Evolutionary conservation across 1,140 invertebrate species (phyloP).

Genomic region (Ostrea edulis): DNA sequence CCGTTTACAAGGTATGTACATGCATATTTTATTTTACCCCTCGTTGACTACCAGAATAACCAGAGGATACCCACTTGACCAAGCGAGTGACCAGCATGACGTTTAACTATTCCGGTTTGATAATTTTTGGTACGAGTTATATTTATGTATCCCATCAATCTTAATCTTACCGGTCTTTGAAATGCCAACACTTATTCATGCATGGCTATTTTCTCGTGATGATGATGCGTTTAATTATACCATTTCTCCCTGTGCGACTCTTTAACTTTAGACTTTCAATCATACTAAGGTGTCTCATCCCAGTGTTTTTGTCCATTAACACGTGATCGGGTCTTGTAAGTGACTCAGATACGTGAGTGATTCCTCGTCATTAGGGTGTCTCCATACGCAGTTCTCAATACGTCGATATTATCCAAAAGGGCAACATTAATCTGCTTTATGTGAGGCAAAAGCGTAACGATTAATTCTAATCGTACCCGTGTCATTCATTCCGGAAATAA

Average conservation of each 20-base stretch:
- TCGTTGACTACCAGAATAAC: no score
- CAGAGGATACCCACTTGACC: no score
- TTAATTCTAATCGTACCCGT: neutral
- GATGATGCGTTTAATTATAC: no score
- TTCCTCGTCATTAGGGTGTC: neutral
- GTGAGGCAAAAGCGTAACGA: neutral
- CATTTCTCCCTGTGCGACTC: neutral
- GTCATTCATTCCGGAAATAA: neutral
- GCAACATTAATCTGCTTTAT: neutral
- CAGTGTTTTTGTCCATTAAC: neutral
- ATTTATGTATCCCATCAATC: no score
- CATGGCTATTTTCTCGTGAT: no score
- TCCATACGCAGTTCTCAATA: neutral
- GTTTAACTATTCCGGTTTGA: no score
- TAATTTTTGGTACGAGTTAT: no score
- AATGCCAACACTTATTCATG: no score
- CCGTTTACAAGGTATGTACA: no score
- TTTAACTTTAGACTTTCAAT: neutral
- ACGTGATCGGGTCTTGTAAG: neutral
- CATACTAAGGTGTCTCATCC: neutral
- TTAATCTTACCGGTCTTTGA: no score
- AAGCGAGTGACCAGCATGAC: no score
- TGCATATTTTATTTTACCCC: no score
- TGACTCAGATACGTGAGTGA: neutral
- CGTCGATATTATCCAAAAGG: neutral